Base-by-base conservation (phyloP, 1,140 invertebrate species). In the Lordiphosa mommai region DNA sequence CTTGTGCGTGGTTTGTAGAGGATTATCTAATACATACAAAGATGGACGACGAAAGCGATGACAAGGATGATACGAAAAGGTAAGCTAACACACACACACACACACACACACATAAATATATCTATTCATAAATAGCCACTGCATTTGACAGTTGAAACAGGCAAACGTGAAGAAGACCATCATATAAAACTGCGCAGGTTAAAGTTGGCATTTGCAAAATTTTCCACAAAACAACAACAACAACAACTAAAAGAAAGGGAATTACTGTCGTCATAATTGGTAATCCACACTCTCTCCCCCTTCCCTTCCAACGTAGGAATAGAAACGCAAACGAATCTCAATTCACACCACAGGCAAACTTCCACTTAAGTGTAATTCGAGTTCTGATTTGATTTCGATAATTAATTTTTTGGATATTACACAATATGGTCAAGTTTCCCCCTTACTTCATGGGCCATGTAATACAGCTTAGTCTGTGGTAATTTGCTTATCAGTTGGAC, bases 31-130 rank as follows among this genome's bases (percentile, higher is more conserved):
- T 47, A 69, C 47, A 72, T 37, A 43, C 66, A 9, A 88, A 84
- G 37, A 92, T 93, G 90, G 92, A 93, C 63, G 92, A 93, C 80
- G 92, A 93, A 57, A 92, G 90, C 57, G 93, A 93, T 72, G 92
- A 93, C 66, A 93, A 93, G 77, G 93, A 92, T 86, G 92, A 93
- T 74, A 91, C 92, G 34, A 93, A 93, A 91, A 90, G 93, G 93
- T 93, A 89, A 89, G 72, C 57, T 12, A 30, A 29, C 17, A 37
- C 32, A 47, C 29, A 55, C 29, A 16, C 20, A 41, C 14, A 40
- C 36, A 49, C 8, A 32, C 10, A 17, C 4, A 33, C 10, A 20
- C 3, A 12, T 3, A 29, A 4, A 47, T 23, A 14, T 2, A 32
- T n/a, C 40, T 67, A 57, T 66, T 50, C 51, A 66, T 65, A 65